phyloP scores from a whole-genome alignment of 2,113 vertebrate species.

The Oxyruncus cristatus region DNA sequence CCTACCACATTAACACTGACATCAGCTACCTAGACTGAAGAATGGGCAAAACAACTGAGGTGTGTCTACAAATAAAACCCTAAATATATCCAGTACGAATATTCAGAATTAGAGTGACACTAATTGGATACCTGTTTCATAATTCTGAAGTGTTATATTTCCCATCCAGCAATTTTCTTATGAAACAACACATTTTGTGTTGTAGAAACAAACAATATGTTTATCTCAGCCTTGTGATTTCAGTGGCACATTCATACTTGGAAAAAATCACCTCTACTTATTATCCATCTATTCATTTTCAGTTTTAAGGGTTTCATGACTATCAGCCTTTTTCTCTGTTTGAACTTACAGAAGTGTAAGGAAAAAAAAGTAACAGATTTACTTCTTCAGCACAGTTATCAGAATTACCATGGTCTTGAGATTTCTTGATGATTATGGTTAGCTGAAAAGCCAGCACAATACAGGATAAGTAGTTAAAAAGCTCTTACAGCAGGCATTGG shows the following conservation, averaged over 20 bases:
- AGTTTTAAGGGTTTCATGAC: background rate
- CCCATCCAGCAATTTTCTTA: background rate
- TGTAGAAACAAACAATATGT: background rate
- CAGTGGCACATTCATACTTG: background rate
- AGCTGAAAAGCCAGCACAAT: background rate
- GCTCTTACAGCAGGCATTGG: background rate
- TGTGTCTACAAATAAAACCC: background rate
- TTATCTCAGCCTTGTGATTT: background rate
- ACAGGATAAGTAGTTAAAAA: background rate
- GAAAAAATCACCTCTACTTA: background rate
- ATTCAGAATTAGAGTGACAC: background rate
- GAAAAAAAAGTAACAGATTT: background rate
- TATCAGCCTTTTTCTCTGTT: background rate
- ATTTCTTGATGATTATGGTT: background rate
- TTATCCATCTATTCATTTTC: background rate
- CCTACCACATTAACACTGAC: fast-evolving
- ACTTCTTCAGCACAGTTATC: background rate
- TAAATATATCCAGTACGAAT: background rate
- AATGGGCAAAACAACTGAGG: background rate
- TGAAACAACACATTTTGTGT: background rate
- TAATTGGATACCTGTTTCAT: background rate
- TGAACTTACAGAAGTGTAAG: background rate
- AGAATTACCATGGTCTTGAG: background rate
- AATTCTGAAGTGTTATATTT: background rate
- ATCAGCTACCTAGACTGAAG: background rate